Base-by-base conservation (phyloP, 2,888 invertebrate genomes). In the Homarus gammarus region DNA sequence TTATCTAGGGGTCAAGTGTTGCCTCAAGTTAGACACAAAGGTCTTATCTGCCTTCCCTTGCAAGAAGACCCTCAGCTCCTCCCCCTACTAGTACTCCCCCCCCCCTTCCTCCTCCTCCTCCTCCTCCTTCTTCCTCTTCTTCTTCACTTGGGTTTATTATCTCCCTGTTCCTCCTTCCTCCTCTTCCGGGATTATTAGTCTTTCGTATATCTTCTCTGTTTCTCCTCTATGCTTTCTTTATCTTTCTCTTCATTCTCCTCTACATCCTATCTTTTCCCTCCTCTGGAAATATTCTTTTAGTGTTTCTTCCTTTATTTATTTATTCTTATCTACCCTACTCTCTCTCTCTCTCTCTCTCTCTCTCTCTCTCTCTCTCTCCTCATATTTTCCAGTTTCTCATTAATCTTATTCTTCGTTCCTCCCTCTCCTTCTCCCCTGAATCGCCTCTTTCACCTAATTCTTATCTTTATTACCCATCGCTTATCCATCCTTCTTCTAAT, bases 1-100 rank as follows among this genome's bases (percentile, higher is more conserved):
- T 75, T 84, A 84, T 84, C 84, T 44, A n/a, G 40, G n/a, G 84
- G 84, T 84, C 84, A 84, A 84, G 84, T 84, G 84, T 84, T 75
- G 75, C 56, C 40, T 75, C 75, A 40, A 84, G 84, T 84, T 75
- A 84, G 75, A 84, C 84, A 84, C 84, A 84, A 84, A 75, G 84
- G 56, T 84, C 56, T 84, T 84, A 84, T 84, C 84, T 84, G n/a
- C 56, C 73, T 75, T 77, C 85, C 75, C 85, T 68, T 77, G 64
- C 85, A 68, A 38, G 56, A 61, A 38, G 31, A 77, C 75, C 61
- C 64, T 40, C 77, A 56, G 40, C 15, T 38, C 68, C 51, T 44
- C 85, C 56, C 77, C 78, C 85, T 49, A 61, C 77, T 44, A 61
- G 75, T 68, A 3, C 78, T 70, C 85, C 70, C 31, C 18, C 68